Evolutionary conservation across 2,888 invertebrate species (phyloP).

Genomic region (Tinea semifulvella): DNA sequence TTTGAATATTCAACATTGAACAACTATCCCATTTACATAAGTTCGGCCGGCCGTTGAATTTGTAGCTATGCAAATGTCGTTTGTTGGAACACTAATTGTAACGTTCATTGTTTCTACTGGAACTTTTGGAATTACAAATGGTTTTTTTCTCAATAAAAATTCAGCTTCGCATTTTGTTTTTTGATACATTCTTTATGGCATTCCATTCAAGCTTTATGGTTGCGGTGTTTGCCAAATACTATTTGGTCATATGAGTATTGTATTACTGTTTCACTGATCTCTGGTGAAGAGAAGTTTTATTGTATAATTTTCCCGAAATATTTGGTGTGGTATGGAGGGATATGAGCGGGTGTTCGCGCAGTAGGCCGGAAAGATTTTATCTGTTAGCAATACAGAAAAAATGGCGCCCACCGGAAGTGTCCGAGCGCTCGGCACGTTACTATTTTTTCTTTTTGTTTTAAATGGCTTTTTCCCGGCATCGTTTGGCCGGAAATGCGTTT

Average conservation of each 20-base stretch:
- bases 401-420: conserved; percentile 68
- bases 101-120: conserved; percentile 16
- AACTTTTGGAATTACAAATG: conserved; percentile 10
- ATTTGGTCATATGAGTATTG: no score
- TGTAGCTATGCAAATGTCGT: conserved; percentile 56
- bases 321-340: conserved; percentile 41
- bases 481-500: conserved; percentile 66
- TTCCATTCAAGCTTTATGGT: no score
- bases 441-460: conserved; percentile 64
- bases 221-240: no score
- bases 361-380: conserved; percentile 67
- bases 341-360: conserved; percentile 56
- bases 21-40: conserved; percentile 63
- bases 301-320: conserved; percentile 47
- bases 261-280: no score
- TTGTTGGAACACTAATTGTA: conserved; percentile 37
- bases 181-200: no score
- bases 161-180: no score
- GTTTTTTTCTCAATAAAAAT: conserved; percentile 2
- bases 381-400: conserved; percentile 68
- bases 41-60: conserved; percentile 57
- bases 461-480: conserved; percentile 66
- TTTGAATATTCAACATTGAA: conserved; percentile 67
- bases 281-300: no score
- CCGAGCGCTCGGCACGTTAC: conserved; percentile 62